These are phyloP conservation scores for Aricia agestis DNA, from an alignment of 1,140 invertebrate genomes.

Conservation along the genomic window DNA sequence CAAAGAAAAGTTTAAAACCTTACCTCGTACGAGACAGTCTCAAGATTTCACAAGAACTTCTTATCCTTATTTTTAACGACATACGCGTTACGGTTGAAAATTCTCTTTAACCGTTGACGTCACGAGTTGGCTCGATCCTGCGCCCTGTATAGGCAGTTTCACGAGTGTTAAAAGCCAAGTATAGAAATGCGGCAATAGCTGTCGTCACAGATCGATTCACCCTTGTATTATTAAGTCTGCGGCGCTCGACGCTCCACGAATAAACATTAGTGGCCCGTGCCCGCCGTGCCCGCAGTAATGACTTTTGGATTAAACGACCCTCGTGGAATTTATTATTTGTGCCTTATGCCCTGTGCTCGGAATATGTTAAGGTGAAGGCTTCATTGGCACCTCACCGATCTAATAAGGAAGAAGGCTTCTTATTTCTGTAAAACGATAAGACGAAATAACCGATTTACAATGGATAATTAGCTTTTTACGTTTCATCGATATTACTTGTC, in stretches of 20 bases:
- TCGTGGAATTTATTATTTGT: background rate
- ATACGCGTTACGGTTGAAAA: background rate
- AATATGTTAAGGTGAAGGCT: background rate
- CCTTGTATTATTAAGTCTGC: slow-evolving; percentile 41
- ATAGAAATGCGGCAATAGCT: background rate
- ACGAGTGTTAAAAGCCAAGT: background rate
- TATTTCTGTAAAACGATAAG: no score
- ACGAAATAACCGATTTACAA: no score
- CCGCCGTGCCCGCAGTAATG: slow-evolving; percentile 36
- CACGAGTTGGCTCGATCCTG: background rate
- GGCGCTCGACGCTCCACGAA: slow-evolving; percentile 44
- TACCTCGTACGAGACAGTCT: background rate
- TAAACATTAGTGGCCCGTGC: slow-evolving; percentile 44
- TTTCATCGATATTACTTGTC: no score
- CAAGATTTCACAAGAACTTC: background rate
- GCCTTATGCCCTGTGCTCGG: background rate
- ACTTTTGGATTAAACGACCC: slow-evolving; percentile 38
- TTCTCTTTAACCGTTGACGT: background rate
- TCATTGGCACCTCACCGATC: background rate
- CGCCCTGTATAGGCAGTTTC: background rate
- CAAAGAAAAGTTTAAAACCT: background rate
- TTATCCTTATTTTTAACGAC: background rate
- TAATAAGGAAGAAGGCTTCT: background rate
- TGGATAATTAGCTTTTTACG: no score
- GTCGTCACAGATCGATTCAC: slow-evolving; percentile 42